These are phyloP conservation scores for Rhinoptilus africanus DNA, from an alignment of 2,113 vertebrate species.

Conservation along the genomic window DNA sequence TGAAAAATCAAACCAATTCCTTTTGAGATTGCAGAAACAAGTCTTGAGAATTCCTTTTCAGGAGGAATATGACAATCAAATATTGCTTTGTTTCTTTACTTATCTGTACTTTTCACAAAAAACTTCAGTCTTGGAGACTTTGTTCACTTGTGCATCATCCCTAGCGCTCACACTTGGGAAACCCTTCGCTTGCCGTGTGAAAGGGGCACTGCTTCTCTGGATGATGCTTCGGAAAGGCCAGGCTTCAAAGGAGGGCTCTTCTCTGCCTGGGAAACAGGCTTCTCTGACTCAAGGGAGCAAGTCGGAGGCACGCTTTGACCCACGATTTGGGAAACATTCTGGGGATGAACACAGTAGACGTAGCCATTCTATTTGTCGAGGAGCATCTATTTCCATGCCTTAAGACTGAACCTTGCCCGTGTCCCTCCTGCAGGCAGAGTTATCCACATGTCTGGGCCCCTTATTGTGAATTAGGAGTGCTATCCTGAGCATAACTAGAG, in stretches of 20 bases:
- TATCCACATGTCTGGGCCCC: no score
- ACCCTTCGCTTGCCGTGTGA: fast-evolving
- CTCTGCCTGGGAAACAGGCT: neutral
- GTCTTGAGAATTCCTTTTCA: neutral
- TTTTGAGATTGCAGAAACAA: neutral
- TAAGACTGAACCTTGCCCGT: neutral
- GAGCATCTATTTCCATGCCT: neutral
- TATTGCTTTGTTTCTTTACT: neutral
- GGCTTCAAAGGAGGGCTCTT: neutral
- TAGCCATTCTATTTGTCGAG: neutral
- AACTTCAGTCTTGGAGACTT: fast-evolving
- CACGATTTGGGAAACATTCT: neutral
- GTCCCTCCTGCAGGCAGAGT: neutral
- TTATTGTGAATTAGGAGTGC: neutral
- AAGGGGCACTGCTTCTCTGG: neutral
- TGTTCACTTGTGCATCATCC: neutral
- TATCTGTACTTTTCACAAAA: neutral
- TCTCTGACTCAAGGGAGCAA: neutral
- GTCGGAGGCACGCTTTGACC: neutral
- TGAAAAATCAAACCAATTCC: neutral
- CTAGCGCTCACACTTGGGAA: neutral
- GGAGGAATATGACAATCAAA: neutral
- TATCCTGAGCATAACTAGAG: neutral
- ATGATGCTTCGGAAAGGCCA: neutral
- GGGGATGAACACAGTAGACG: fast-evolving